Evolutionary conservation across 2,888 invertebrate genomes (phyloP).

Genomic region (Trisateles emortualis): DNA sequence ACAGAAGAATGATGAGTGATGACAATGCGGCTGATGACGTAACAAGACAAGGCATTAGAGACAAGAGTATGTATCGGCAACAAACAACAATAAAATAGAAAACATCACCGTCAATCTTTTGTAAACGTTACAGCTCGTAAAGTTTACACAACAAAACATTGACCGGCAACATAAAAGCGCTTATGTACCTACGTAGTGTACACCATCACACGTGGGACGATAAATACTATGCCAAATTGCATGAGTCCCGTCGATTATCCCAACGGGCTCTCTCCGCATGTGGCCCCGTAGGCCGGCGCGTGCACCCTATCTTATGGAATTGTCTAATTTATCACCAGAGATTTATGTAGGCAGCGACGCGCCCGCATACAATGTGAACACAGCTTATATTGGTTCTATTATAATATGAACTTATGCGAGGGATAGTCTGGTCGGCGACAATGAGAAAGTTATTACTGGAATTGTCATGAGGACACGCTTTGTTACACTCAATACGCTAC

Average conservation of each 20-base stretch:
- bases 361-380: slow-evolving; percentile 66
- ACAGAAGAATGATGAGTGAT: slow-evolving; percentile 12
- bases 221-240: slow-evolving; percentile 62
- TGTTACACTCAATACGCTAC: slow-evolving; percentile 38
- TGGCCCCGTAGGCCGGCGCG: slow-evolving; percentile 52
- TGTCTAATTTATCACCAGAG: slow-evolving; percentile 76
- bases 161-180: slow-evolving; percentile 51
- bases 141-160: slow-evolving; percentile 50
- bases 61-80: slow-evolving; percentile 27
- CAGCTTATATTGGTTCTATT: slow-evolving; percentile 46
- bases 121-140: slow-evolving; percentile 52
- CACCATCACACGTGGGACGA: slow-evolving; percentile 35
- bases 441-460: slow-evolving; percentile 60
- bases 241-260: slow-evolving; percentile 63
- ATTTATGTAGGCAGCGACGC: slow-evolving; percentile 73
- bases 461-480: slow-evolving; percentile 58
- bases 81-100: slow-evolving; percentile 37
- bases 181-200: slow-evolving; percentile 26
- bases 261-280: slow-evolving; percentile 58
- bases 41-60: slow-evolving; percentile 25
- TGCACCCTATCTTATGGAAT: slow-evolving; percentile 75
- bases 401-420: slow-evolving; percentile 48
- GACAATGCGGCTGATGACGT: slow-evolving; percentile 24
- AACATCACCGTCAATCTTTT: slow-evolving; percentile 42
- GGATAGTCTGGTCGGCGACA: slow-evolving; percentile 46